These are phyloP conservation scores for Cheilinus undulatus DNA, from an alignment of 2,113 vertebrate species.

Conservation along the genomic window DNA sequence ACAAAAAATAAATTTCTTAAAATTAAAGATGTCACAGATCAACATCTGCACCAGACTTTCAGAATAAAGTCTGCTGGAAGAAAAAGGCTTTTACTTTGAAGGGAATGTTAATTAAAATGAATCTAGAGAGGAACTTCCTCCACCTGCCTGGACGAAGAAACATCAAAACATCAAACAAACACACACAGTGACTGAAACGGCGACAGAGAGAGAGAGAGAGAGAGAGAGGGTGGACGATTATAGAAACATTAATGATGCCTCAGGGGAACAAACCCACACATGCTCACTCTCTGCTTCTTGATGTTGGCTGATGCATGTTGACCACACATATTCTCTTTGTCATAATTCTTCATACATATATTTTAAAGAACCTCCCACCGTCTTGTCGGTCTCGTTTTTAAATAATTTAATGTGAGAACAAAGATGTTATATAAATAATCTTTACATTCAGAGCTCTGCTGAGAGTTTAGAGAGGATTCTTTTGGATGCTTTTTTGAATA, in stretches of 20 bases:
- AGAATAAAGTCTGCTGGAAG: neutral
- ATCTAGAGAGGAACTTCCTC: conserved; percentile 49
- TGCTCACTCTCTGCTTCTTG: neutral
- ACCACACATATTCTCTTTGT: neutral
- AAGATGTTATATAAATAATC: too few species aligned
- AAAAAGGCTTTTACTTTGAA: conserved; percentile 51
- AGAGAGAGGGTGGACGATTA: conserved; percentile 31
- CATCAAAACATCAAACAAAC: conserved; percentile 41
- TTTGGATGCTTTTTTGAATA: too few species aligned
- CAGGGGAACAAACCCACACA: conserved; percentile 27
- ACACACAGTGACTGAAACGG: neutral
- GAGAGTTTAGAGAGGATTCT: too few species aligned
- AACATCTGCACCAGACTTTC: neutral
- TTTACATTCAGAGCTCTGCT: too few species aligned
- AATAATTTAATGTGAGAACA: too few species aligned
- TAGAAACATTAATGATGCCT: conserved; percentile 57
- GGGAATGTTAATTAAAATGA: conserved; percentile 3
- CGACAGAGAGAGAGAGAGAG: neutral
- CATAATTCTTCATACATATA: neutral
- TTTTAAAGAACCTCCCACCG: neutral
- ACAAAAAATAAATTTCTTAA: too few species aligned
- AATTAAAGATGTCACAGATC: too few species aligned
- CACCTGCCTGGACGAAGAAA: conserved; percentile 37
- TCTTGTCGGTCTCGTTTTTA: neutral
- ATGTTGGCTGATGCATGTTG: neutral